phyloP scores from a whole-genome alignment of 1,140 invertebrate species.

The Steinernema feltiae region DNA sequence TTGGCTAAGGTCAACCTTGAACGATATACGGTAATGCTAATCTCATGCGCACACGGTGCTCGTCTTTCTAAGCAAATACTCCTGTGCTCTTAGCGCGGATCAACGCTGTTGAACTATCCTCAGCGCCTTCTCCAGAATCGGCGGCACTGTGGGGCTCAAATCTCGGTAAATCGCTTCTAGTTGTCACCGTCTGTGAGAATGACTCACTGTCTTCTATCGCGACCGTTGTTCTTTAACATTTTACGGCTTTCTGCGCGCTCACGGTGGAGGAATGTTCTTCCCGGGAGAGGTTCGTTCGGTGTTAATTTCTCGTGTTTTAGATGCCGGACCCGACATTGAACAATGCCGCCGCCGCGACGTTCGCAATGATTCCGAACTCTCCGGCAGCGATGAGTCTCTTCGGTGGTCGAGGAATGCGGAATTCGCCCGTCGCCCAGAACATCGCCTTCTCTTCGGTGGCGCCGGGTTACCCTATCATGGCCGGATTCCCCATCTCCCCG shows the following conservation, averaged over 20 bases:
- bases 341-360: neutral
- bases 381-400: conserved; percentile 7
- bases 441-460: neutral
- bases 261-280: neutral
- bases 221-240: neutral
- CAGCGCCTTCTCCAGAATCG: neutral
- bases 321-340: conserved; percentile 9
- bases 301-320: neutral
- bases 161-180: neutral
- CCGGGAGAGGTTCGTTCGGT: neutral
- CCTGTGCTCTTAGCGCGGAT: neutral
- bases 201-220: neutral
- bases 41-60: neutral
- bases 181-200: neutral
- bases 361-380: neutral
- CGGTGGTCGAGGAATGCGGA: neutral
- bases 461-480: neutral
- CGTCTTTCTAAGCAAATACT: neutral
- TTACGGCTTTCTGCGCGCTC: neutral
- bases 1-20: conserved; percentile 13
- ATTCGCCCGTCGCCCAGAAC: neutral
- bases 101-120: neutral
- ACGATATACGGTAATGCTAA: conserved; percentile 12
- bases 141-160: too few species aligned
- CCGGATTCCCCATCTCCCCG: conserved; percentile 3